phyloP scores from a whole-genome alignment of 1,140 invertebrate species.

The Phymastichus coffea region DNA sequence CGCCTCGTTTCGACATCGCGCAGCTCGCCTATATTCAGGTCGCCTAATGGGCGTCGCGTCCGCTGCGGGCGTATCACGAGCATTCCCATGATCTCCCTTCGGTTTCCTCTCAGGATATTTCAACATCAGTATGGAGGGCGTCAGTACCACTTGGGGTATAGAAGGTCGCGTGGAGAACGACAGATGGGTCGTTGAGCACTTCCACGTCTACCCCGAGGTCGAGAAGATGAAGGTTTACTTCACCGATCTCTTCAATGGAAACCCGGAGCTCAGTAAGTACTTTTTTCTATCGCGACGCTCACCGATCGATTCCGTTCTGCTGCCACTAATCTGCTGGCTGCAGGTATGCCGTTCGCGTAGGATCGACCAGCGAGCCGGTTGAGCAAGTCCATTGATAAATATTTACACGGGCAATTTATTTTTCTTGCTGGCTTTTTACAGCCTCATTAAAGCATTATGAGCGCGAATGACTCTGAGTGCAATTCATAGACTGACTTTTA shows the following conservation, averaged over 20 bases:
- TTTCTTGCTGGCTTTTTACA: background rate
- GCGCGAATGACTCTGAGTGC: too few relatives aligned
- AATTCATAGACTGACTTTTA: too few relatives aligned
- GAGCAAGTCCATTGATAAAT: too few relatives aligned
- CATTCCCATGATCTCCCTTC: too few relatives aligned
- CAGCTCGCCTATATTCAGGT: conserved; percentile 26
- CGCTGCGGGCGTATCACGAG: too few relatives aligned
- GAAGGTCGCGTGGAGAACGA: conserved; percentile 45
- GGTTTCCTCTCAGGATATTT: conserved; percentile 45
- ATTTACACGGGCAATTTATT: background rate
- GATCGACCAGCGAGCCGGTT: too few relatives aligned
- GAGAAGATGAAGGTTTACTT: conserved; percentile 58
- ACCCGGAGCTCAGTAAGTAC: conserved; percentile 60
- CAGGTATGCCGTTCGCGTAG: too few relatives aligned
- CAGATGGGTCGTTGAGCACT: conserved; percentile 58
- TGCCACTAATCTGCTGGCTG: too few relatives aligned
- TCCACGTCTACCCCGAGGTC: conserved; percentile 64
- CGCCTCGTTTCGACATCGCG: too few relatives aligned
- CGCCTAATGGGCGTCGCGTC: conserved; percentile 13
- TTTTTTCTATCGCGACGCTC: too few relatives aligned
- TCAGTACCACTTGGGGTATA: conserved; percentile 40
- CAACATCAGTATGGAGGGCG: conserved; percentile 45
- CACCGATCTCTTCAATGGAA: conserved; percentile 61
- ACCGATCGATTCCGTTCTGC: too few relatives aligned
- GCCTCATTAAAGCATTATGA: too few relatives aligned